Evolutionary conservation across 2,888 invertebrate species (phyloP).

Genomic region (Hemaris fuciformis): DNA sequence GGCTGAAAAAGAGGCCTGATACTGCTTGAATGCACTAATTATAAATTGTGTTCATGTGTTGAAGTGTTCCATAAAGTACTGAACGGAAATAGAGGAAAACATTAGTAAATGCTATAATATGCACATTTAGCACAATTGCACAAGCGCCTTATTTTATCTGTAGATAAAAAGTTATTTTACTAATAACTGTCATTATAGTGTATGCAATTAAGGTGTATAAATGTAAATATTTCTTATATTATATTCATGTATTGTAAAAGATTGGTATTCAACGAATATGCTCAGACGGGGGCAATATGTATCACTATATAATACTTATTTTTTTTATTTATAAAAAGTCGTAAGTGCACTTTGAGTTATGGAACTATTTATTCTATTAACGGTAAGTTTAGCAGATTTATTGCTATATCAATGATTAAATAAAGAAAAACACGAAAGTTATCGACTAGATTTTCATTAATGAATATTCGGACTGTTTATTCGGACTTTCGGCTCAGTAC

Average conservation of each 20-base stretch:
- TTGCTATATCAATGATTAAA: conserved; percentile 20
- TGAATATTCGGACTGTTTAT: conserved; percentile 9
- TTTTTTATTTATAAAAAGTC: conserved; percentile 63
- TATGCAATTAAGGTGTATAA: conserved; percentile 71
- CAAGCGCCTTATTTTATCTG: conserved; percentile 61
- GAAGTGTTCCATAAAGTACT: conserved; percentile 14
- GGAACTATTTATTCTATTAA: conserved; percentile 71
- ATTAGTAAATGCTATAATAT: conserved; percentile 19
- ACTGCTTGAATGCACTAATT: not conserved
- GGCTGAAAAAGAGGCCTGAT: not conserved
- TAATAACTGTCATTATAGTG: conserved; percentile 74
- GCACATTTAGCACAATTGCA: conserved; percentile 48
- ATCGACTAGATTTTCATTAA: conserved; percentile 26
- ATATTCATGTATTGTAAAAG: conserved; percentile 68
- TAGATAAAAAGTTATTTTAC: conserved; percentile 72
- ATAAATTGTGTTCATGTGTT: not conserved
- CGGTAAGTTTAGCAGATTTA: conserved; percentile 49
- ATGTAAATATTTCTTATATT: conserved; percentile 72
- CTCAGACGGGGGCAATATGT: conserved; percentile 62
- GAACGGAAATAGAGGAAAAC: not conserved
- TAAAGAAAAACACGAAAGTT: conserved; percentile 20
- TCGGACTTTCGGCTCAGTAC: conserved; percentile 1
- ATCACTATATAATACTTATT: conserved; percentile 71
- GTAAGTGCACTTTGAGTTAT: conserved; percentile 80
- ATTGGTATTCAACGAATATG: conserved; percentile 63